phyloP scores from a whole-genome alignment of 2,797 vertebrate genomes.

The Macropodus opercularis region DNA sequence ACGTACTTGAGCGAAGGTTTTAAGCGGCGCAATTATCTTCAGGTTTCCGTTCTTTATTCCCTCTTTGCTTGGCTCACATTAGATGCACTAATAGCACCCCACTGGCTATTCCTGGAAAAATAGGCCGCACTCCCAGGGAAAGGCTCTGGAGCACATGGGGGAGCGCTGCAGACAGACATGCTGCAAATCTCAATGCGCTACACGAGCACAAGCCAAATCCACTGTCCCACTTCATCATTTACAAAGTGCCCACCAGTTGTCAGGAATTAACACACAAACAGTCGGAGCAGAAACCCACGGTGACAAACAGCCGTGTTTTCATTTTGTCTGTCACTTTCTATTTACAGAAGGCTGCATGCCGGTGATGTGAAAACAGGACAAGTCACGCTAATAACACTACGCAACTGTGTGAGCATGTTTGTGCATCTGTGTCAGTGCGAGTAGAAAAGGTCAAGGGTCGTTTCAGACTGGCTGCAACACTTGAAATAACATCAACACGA shows the following conservation, averaged over 20 bases:
- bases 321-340: constrained; percentile 28
- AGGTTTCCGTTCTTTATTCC: constrained; percentile 77
- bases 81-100: constrained; percentile 74
- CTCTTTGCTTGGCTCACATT: constrained; percentile 80
- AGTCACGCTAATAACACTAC: constrained; percentile 36
- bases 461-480: constrained; percentile 30
- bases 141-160: constrained; percentile 65
- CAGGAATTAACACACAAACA: neutral
- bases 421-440: constrained; percentile 27
- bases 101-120: constrained; percentile 82
- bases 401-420: constrained; percentile 31
- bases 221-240: constrained; percentile 22
- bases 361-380: constrained; percentile 31
- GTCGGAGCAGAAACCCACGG: constrained; percentile 3
- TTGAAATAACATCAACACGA: constrained; percentile 20
- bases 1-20: constrained; percentile 54
- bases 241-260: constrained; percentile 7
- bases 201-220: constrained; percentile 21
- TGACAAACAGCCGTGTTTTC: constrained; percentile 29
- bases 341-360: constrained; percentile 48
- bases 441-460: constrained; percentile 41
- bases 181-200: constrained; percentile 53
- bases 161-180: constrained; percentile 56
- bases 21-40: constrained; percentile 69
- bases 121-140: constrained; percentile 83